Evolutionary conservation across 2,888 invertebrate species (phyloP), one percentile per base, ranked within the genome.

Genomic region (Orthosia cruda): DNA sequence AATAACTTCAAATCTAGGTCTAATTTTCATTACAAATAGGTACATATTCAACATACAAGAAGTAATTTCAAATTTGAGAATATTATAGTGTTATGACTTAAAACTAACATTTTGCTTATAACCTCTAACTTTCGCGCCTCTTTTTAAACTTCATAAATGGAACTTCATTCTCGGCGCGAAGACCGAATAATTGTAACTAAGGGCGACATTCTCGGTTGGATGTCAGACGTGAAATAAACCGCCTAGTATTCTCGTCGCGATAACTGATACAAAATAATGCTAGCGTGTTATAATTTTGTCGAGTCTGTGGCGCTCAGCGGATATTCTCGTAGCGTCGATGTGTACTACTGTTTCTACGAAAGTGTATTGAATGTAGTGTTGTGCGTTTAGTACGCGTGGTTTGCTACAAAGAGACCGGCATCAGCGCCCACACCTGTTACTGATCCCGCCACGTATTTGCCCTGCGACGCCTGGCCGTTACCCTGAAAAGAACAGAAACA

Each of bases 371-470:
- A 84, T 86, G 74, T 77, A 23, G 45, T 73, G 64, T 76, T 76
- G 69, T 83, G 75, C 82, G 83, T 92, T 97, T 99, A 99, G 96
- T 99, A 99, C 88, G 99, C 98, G 96, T 99, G 99, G 96, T 99
- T 98, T 91, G 99, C 99, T 88, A 99, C 98, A 96, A 99, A 99
- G 88, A 99, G 98, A 83, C 98, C 98, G 89, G 98, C 97, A 4
- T 98, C 98, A 69, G 98, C 99, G 87, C 99, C 99, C 92, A 98
- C 98, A 92, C 99, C 99, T 91, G 97, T 97, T 40, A 98, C 98
- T 83, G 98, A 98, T 91, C 99, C 99, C 58, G 98, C 98, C 86
- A 97, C 97, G 96, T 99, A 99, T 96, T 99, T 98, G 90, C 99
- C 99, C 89, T 98, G 96, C 71, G 99, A 97, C 68, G 99, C 99